Evolutionary conservation across 1,140 invertebrate species (phyloP), one percentile per base, ranked within the genome.

Genomic region (Euura saliciscinereae): DNA sequence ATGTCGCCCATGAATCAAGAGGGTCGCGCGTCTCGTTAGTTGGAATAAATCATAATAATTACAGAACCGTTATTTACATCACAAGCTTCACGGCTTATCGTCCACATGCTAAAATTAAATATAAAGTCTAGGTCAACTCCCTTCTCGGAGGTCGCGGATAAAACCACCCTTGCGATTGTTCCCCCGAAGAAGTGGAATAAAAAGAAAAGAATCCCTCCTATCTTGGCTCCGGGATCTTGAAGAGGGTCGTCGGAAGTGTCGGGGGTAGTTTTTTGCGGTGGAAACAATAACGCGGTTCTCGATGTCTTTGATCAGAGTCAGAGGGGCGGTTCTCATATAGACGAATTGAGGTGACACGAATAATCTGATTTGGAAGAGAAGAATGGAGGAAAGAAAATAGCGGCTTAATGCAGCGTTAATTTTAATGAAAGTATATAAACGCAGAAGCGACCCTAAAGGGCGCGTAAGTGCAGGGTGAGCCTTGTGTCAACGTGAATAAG

Each of bases 1-100:
- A 59, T 59, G 51, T n/a, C 51, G 51, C 8, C 6, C 5, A 59
- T 59, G 51, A 59, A 59, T 59, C 51, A 59, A 59, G 51, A 8
- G 51, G 6, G 13, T 8, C 51, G 51, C 8, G 10, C 51, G 51
- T 59, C 51, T 59, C 51, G 51, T 59, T 6, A 8, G 10, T 11
- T 8, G 51, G 51, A 5, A 59, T 59, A 59, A 59, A 59, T 59
- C 51, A 59, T n/a, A 59, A 59, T 59, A 59, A 59, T 59, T 59
- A 59, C 51, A 2, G 10, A 59, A 59, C 51, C 13, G 51, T 59
- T 59, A 59, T 59, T 59, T 59, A 59, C 13, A 59, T 59, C 51
- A 28, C 28, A 28, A 28, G 28, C 51, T n/a, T n/a, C 51, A 0
- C 51, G 51, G 13, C 51, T n/a, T 11, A 6, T n/a, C 51, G 3